Evolutionary conservation across 2,113 vertebrate genomes (phyloP), one percentile per base, ranked within the genome.

Genomic region (Henicopernis longicauda): DNA sequence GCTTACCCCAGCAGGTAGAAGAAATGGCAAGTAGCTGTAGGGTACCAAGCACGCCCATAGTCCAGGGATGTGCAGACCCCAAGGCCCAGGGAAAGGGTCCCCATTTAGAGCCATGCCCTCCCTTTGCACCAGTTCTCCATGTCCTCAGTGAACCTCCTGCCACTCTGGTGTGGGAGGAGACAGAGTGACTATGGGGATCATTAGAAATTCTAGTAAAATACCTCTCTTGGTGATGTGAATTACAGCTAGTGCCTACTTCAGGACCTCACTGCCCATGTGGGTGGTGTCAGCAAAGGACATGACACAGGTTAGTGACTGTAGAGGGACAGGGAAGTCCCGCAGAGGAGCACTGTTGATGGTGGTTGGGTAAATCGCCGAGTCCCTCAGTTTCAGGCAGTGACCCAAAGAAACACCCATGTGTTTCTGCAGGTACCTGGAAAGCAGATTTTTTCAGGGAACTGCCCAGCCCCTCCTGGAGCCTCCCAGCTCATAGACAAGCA

Each of bases 81-180:
- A 67, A 29, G 3, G 20, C 2, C 3, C 1, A 1, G n/a, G 12
- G 19, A 76, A 20, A n/a, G 10, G 16, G 23, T 40, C n/a, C 12
- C 13, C 13, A 11, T 29, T 40, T 57, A 40, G 26, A 90, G 21
- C 11, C 29, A 34, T 2, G 5, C 4, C 10, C 21, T 66, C 15
- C 50, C 32, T 86, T 34, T 82, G 16, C 21, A 50, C 21, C 21
- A 31, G 6, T 29, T 31, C 10, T 54, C 16, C 11, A 57, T 7
- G 4, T 34, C 15, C 11, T 71, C 40, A 82, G 36, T 1, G 15
- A 88, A 32, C 4, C 8, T 71, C 14, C 22, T 42, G 25, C 4
- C 22, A 40, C 34, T 45, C 14, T 58, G 31, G 31, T 32, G 17
- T 44, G 25, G 42, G 14, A 77, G 7, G 36, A 36, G 10, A 27